Conservation (phyloP, 2,113 vertebrate genomes). For the Callospermophilus lateralis region DNA sequence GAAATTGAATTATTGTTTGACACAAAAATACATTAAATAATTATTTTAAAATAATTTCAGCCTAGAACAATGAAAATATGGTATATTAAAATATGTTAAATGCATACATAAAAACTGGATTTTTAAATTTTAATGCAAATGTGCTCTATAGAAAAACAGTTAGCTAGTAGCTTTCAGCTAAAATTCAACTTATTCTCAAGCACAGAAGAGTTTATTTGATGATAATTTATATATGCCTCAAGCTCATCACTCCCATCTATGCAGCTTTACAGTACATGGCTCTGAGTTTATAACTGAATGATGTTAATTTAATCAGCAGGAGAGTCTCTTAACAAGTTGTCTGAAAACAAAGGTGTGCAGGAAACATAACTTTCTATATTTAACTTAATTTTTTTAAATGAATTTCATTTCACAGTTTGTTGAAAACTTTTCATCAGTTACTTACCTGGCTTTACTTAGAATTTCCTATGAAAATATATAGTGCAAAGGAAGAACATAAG, state of each 20-base stretch:
- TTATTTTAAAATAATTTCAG: constrained; percentile 13
- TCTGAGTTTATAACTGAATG: neutral
- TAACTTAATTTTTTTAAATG: neutral
- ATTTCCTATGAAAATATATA: neutral
- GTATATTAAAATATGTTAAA: neutral
- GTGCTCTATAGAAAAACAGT: neutral
- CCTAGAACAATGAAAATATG: neutral
- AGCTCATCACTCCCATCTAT: neutral
- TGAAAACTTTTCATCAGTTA: neutral
- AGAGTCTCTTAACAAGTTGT: no score
- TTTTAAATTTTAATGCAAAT: neutral
- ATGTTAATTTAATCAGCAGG: neutral
- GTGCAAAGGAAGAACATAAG: neutral
- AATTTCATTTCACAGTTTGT: neutral
- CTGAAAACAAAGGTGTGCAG: neutral
- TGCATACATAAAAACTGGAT: neutral
- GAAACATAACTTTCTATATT: neutral
- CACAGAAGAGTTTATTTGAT: neutral
- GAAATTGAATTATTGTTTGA: neutral
- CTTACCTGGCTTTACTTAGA: neutral
- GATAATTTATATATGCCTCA: neutral
- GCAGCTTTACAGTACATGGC: neutral
- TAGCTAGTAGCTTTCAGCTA: neutral
- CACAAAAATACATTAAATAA: neutral
- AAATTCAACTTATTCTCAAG: neutral